Conservation (phyloP, 2,797 vertebrate genomes). For the Melopsittacus undulatus region DNA sequence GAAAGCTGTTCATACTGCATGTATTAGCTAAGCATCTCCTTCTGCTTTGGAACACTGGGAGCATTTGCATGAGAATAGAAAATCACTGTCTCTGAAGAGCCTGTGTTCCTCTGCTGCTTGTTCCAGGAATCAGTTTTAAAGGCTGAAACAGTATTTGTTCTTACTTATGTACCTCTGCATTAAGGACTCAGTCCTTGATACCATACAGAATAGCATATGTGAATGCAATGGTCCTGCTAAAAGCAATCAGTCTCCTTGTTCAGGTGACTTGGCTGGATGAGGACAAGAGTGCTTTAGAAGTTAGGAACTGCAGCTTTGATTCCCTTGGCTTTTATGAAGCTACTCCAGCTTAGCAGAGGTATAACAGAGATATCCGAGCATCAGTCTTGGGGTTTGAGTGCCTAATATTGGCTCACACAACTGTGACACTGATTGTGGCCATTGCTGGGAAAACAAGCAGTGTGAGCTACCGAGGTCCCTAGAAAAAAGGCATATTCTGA, state of each 20-base stretch:
- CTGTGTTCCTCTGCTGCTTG: neutral
- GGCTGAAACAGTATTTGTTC: neutral
- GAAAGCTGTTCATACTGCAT: neutral
- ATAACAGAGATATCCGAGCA: neutral
- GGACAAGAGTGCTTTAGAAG: neutral
- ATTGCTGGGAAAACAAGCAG: neutral
- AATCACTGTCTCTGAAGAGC: constrained; percentile 5
- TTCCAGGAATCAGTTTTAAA: neutral
- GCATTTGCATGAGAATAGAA: constrained; percentile 33
- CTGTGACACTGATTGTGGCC: neutral
- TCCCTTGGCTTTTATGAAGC: neutral
- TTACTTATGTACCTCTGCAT: neutral
- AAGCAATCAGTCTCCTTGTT: neutral
- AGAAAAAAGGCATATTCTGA: neutral
- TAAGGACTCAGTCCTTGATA: neutral
- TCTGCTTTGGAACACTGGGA: neutral
- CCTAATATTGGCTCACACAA: neutral
- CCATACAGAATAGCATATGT: neutral
- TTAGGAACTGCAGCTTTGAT: neutral
- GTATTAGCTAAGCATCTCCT: neutral
- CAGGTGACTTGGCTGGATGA: neutral
- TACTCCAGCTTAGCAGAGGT: neutral
- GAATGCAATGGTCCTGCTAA: neutral
- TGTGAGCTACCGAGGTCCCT: neutral
- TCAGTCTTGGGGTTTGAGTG: neutral